Base-by-base conservation (phyloP, 2,888 invertebrate genomes). In the Bruchidius siliquastri region DNA sequence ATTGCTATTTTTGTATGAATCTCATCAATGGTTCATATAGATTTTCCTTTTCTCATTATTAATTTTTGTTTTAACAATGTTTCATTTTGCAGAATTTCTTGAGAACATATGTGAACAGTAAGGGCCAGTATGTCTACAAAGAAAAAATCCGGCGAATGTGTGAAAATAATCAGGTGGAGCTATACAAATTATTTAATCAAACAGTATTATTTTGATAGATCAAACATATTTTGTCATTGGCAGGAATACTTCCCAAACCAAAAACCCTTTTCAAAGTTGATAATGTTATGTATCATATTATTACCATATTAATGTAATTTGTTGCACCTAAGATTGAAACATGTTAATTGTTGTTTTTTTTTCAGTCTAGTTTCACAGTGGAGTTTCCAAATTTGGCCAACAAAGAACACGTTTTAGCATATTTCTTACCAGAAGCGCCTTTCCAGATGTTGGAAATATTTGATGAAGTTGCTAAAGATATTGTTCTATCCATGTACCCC, bases 391-490 rank as follows among this genome's bases (percentile, higher is more conserved):
- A 94, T 80, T 88, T 99, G 77, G 98, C 97, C 0, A 90, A 94
- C 71, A 92, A 94, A 80, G 97, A 98, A 84, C 96, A 97, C 85
- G 96, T 96, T 0, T 88, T 99, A 70, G 98, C 98, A 0, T 99
- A 96, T 86, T 99, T 99, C 86, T 85, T 99, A 71, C 99, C 99
- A 0, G 99, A 99, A 86, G 99, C 99, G 0, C 99, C 99, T 0
- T 91, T 94, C 78, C 97, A 98, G 88, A 96, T 99, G 94, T 87
- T 99, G n/a, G 93, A 94, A 84, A 96, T 98, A 78, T 97, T 99
- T 85, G 96, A 98, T 86, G 94, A 96, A 87, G 96, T 97, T 0
- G 95, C 96, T n/a, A 96, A 95, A 84, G 94, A 94, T 72, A 92
- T 99, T 78, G 98, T 99, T 0, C 87, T 98, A 21, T 93, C 93